Conservation (phyloP, 2,888 invertebrate genomes). For the Dynastes hyllus region DNA sequence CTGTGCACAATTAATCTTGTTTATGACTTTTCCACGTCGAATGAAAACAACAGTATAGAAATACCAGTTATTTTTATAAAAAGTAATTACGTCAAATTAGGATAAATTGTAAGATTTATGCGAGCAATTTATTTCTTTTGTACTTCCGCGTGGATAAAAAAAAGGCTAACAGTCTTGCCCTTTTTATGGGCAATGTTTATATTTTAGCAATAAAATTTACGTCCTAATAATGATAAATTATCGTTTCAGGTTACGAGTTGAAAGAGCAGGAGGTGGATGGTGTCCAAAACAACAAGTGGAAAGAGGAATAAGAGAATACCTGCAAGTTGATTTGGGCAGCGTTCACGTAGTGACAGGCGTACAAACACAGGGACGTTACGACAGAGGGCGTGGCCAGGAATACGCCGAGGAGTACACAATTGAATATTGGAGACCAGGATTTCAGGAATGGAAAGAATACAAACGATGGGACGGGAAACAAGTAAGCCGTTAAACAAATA, state of each 20-base stretch:
- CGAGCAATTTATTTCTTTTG: slow-evolving; percentile 42
- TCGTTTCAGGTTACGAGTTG: slow-evolving; percentile 77
- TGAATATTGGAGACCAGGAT: slow-evolving; percentile 79
- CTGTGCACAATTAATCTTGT: slow-evolving; percentile 35
- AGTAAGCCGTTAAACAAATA: slow-evolving; percentile 69
- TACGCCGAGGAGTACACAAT: slow-evolving; percentile 82
- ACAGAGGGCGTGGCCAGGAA: slow-evolving; percentile 83
- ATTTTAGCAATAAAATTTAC: slow-evolving; percentile 47
- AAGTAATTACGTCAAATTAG: slow-evolving; percentile 47
- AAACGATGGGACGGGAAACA: slow-evolving; percentile 79
- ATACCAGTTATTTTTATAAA: slow-evolving; percentile 42
- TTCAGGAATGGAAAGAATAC: slow-evolving; percentile 77
- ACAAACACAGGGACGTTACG: slow-evolving; percentile 86
- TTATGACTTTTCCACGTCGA: slow-evolving; percentile 29
- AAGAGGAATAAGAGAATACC: slow-evolving; percentile 79
- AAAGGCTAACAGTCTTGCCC: slow-evolving; percentile 15
- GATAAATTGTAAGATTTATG: slow-evolving; percentile 45
- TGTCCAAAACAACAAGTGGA: slow-evolving; percentile 82
- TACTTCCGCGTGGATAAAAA: slow-evolving; percentile 28
- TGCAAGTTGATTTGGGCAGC: slow-evolving; percentile 77
- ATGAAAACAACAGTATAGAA: slow-evolving; percentile 30
- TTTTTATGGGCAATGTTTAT: slow-evolving; percentile 43
- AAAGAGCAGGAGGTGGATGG: slow-evolving; percentile 85
- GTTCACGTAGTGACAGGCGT: slow-evolving; percentile 80
- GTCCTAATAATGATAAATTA: slow-evolving; percentile 47